Conservation (phyloP, 2,113 vertebrate genomes). For the Mixornis gularis region DNA sequence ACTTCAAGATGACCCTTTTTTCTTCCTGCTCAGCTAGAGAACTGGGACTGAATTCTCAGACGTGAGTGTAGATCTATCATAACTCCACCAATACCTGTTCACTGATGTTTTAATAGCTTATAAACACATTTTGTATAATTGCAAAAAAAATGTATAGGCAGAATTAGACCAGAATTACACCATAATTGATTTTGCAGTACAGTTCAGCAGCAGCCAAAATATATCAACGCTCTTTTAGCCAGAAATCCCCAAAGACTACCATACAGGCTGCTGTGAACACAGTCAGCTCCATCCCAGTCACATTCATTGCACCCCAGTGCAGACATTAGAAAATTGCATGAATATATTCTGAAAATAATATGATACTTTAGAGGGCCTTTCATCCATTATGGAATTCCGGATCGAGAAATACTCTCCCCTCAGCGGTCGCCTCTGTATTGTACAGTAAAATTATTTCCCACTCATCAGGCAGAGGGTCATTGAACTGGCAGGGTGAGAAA, state of each 20-base stretch:
- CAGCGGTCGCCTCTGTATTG: rapidly evolving
- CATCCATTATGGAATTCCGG: not conserved
- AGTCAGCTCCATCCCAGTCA: not conserved
- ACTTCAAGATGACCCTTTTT: not conserved
- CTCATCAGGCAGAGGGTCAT: not conserved
- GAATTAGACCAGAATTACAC: not conserved
- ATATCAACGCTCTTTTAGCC: not conserved
- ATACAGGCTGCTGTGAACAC: not conserved
- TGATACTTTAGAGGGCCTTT: not conserved
- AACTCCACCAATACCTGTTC: not conserved
- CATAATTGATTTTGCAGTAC: not conserved
- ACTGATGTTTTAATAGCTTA: not conserved
- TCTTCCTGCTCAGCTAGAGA: not conserved
- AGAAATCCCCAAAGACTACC: not conserved
- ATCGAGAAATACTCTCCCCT: not conserved
- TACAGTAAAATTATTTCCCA: not conserved
- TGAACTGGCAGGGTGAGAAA: not conserved
- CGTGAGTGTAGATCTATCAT: not conserved
- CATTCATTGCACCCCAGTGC: not conserved
- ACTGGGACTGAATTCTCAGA: not conserved
- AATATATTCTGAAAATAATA: not conserved
- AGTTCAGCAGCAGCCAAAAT: not conserved
- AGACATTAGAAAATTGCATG: not conserved
- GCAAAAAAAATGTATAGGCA: not conserved
- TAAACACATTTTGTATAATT: not conserved